Evolutionary conservation across 2,113 vertebrate species (phyloP), one percentile per base, ranked within the genome.

Genomic region (Microtus pennsylvanicus): DNA sequence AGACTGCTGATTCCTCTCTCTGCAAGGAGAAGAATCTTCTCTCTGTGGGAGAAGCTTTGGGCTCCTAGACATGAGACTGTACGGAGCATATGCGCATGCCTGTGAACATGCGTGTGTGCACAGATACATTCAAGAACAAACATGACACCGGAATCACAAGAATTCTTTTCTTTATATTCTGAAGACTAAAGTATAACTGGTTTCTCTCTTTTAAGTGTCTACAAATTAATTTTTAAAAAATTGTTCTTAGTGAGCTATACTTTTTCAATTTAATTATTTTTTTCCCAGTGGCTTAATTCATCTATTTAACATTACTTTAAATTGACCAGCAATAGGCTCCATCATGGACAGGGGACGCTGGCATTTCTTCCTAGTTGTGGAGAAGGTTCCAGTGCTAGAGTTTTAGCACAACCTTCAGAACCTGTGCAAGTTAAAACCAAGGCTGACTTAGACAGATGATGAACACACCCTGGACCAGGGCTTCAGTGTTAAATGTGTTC

Each of bases 361-460:
- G 78, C 28, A 33, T 94, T 95, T 94, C 75, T 78, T 97, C 86
- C 75, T 88, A 81, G 89, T 85, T 96, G 93, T 97, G 95, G 98
- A 96, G 97, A 95, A 0, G 11, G 95, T 98, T 95, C 97, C 98
- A 97, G 97, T 94, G 97, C 58, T 87, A 82, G 3, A 38, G 30
- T 42, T 93, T 98, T 89, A 55, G 94, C 97, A 92, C 90, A 96
- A 94, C 90, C 96, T 98, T 94, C 83, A 96, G 96, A 94, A 97
- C 33, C 21, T 90, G 33, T 91, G 89, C 90, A 98, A 98, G 97
- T 98, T 96, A 97, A 98, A 98, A 97, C 76, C 38, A 96, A 98
- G 97, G 75, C 93, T 91, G 96, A 97, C 55, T 97, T 93, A 0
- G 67, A 30, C 69, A 88, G 90, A 96, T 94, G 96, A 85, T 28